Percentiles rank a stretch among this genome's conserved stretches.
These are phyloP conservation scores for Augiades crinisus DNA, from an alignment of 2,888 invertebrate genomes.

Conservation along the genomic window DNA sequence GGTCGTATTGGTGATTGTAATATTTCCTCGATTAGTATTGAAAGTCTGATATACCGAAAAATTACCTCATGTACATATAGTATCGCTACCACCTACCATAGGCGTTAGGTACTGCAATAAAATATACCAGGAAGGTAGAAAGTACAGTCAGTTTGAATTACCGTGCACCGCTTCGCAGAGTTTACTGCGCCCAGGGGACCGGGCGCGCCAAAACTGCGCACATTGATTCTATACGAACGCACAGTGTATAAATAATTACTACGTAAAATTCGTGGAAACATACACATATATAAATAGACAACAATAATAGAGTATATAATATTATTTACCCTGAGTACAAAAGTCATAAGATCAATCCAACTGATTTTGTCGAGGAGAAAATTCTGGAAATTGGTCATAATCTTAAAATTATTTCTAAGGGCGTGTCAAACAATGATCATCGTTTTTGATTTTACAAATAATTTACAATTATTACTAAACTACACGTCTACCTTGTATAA, in stretches of 20 bases:
- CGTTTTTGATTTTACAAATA: slow-evolving; percentile 52
- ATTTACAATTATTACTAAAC: slow-evolving; percentile 69
- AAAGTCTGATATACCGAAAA: background rate
- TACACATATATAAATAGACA: slow-evolving; percentile 58
- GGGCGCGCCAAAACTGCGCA: slow-evolving; percentile 31
- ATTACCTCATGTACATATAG: background rate
- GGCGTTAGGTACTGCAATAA: slow-evolving; percentile 15
- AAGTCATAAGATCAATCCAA: slow-evolving; percentile 74
- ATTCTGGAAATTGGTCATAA: slow-evolving; percentile 69
- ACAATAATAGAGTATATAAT: slow-evolving; percentile 50
- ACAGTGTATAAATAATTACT: too few relatives aligned
- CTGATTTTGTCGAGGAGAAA: slow-evolving; percentile 53
- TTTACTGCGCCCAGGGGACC: slow-evolving; percentile 54
- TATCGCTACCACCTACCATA: background rate
- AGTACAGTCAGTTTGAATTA: slow-evolving; percentile 33
- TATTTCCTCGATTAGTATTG: too few relatives aligned
- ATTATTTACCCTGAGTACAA: slow-evolving; percentile 76
- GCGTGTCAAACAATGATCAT: slow-evolving; percentile 49
- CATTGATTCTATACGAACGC: slow-evolving; percentile 52
- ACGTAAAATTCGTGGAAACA: too few relatives aligned
- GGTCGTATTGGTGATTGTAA: too few relatives aligned
- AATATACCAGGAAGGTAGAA: slow-evolving; percentile 19
- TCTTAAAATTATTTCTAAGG: slow-evolving; percentile 67
- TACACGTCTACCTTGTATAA: slow-evolving; percentile 81
- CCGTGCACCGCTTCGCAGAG: slow-evolving; percentile 45